Evolutionary conservation across 2,797 vertebrate species (phyloP).

Genomic region (Champsocephalus esox): DNA sequence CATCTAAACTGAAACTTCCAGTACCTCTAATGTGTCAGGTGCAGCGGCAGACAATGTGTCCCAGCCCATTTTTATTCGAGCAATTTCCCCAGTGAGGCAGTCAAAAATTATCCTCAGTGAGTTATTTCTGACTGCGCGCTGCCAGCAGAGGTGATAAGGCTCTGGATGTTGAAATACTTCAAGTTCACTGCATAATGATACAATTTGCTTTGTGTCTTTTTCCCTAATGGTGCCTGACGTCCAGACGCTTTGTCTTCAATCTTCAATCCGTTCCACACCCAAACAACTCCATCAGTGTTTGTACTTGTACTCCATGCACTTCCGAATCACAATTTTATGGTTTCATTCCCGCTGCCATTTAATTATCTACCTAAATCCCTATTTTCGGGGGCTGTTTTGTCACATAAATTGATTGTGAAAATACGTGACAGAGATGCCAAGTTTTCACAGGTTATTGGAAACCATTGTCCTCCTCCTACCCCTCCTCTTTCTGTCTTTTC

Average conservation of each 20-base stretch:
- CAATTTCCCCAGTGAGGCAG: slow-evolving; percentile 64
- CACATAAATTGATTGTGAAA: slow-evolving; percentile 68
- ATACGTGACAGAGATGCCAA: slow-evolving; percentile 63
- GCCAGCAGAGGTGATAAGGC: slow-evolving; percentile 70
- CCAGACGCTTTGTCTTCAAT: slow-evolving; percentile 71
- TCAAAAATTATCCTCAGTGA: slow-evolving; percentile 70
- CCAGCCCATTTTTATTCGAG: slow-evolving; percentile 72
- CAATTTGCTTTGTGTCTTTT: slow-evolving; percentile 72
- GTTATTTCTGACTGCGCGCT: slow-evolving; percentile 78
- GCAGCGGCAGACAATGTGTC: slow-evolving; percentile 68
- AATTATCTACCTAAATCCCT: slow-evolving; percentile 60
- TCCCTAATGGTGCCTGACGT: slow-evolving; percentile 72
- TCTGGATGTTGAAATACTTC: slow-evolving; percentile 66
- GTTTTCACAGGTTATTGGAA: slow-evolving; percentile 66
- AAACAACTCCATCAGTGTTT: slow-evolving; percentile 64
- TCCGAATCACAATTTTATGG: slow-evolving; percentile 53
- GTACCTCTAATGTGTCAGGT: slow-evolving; percentile 74
- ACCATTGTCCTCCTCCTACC: slow-evolving; percentile 42
- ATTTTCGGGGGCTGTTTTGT: slow-evolving; percentile 50
- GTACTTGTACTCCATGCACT: slow-evolving; percentile 33
- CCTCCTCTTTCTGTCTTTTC: slow-evolving; percentile 50
- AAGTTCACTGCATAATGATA: slow-evolving; percentile 74
- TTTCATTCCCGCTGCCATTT: slow-evolving; percentile 44
- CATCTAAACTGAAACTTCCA: slow-evolving; percentile 76
- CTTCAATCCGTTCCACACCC: slow-evolving; percentile 63